These are phyloP conservation scores for Perithous albicinctus DNA, from an alignment of 2,888 invertebrate genomes.

Conservation along the genomic window DNA sequence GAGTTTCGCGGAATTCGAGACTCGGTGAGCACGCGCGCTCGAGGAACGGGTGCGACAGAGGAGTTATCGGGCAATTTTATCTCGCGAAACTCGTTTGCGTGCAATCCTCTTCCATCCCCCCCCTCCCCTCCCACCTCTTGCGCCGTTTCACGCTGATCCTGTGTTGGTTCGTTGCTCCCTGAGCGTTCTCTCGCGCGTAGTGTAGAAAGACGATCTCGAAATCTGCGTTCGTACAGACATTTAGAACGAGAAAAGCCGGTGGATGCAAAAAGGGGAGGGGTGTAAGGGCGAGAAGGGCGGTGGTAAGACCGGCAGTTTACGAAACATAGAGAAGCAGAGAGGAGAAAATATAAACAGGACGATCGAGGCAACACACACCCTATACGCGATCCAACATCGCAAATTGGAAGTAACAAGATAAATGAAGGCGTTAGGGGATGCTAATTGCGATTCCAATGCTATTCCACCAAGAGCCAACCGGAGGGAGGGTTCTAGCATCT, in stretches of 20 bases:
- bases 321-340: constrained; percentile 17
- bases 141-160: constrained; percentile 24
- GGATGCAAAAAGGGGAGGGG: constrained; percentile 18
- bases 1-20: constrained; percentile 46
- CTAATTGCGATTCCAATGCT: constrained; percentile 73
- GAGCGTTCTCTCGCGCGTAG: background rate
- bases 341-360: constrained; percentile 66
- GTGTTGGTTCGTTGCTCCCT: constrained; percentile 6
- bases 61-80: constrained; percentile 71
- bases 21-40: constrained; percentile 22
- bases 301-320: constrained; percentile 32
- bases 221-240: constrained; percentile 57
- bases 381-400: too few relatives aligned
- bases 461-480: constrained; percentile 64
- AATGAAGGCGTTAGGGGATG: constrained; percentile 71
- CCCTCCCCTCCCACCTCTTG: too few relatives aligned
- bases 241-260: constrained; percentile 29
- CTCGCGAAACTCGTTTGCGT: constrained; percentile 67
- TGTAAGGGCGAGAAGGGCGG: constrained; percentile 35
- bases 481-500: constrained; percentile 35
- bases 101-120: constrained; percentile 29
- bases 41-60: constrained; percentile 41
- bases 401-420: constrained; percentile 72
- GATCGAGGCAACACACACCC: constrained; percentile 49
- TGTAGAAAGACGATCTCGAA: constrained; percentile 49